phyloP scores from a whole-genome alignment of 2,888 invertebrate genomes.

The Pheosia gnoma region DNA sequence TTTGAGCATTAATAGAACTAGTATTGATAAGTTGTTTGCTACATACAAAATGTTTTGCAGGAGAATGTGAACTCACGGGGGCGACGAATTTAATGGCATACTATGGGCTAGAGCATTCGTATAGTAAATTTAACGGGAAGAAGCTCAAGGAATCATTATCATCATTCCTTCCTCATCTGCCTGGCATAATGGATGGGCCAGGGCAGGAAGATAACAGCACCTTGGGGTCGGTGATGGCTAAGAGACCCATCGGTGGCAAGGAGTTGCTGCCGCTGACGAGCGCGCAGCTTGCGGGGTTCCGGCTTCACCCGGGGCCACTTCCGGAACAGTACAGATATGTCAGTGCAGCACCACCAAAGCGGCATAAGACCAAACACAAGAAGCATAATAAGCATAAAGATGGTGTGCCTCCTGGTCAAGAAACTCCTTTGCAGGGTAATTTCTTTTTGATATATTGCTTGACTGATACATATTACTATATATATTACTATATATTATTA shows the following conservation, averaged over 20 bases:
- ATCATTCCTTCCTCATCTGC: constrained; percentile 96
- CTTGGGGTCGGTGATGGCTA: constrained; percentile 96
- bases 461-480: too few relatives aligned
- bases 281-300: constrained; percentile 95
- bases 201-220: constrained; percentile 94
- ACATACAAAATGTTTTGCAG: constrained; percentile 73
- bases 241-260: constrained; percentile 94
- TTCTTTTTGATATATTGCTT: background rate
- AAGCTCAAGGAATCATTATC: constrained; percentile 97
- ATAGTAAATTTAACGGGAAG: constrained; percentile 98
- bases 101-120: constrained; percentile 98
- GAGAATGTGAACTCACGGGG: constrained; percentile 96
- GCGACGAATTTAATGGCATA: constrained; percentile 98
- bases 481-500: too few relatives aligned
- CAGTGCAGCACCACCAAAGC: constrained; percentile 95
- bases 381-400: constrained; percentile 95
- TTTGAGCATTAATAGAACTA: background rate
- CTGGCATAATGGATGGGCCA: constrained; percentile 97
- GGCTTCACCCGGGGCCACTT: constrained; percentile 97
- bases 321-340: constrained; percentile 98
- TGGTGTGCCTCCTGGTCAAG: constrained; percentile 90
- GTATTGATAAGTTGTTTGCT: background rate
- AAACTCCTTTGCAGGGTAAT: constrained; percentile 88
- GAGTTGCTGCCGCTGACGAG: constrained; percentile 94
- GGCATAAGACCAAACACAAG: constrained; percentile 98